Base-by-base conservation (phyloP, 2,888 invertebrate species). In the Spialia ferax region DNA sequence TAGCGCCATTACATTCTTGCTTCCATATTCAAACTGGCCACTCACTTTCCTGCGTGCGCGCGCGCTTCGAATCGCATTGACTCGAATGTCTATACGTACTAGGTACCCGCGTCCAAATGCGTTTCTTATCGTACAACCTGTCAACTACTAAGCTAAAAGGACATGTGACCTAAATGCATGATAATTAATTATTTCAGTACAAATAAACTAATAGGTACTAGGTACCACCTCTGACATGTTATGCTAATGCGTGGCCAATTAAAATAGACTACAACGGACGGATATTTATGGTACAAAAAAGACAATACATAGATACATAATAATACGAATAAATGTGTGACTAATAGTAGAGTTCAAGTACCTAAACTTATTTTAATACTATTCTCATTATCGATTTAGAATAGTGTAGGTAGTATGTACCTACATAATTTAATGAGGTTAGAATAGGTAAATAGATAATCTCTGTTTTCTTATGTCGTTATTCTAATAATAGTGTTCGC, bases 31-130 rank as follows among this genome's bases (percentile, higher is more conserved):
- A 84, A 83, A 79, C 79, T 75, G 79, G 78, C 87, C 86, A 87
- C 85, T 91, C 87, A 87, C 89, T 90, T 88, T 89, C 87, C 82
- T 85, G 80, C 83, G 86, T 76, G 77, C 78, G 82, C 87, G 84
- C 81, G 80, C 79, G 74, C 83, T 80, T 84, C 85, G n/a, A n/a
- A n/a, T n/a, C 74, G 79, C 84, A 85, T 84, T 81, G 82, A 84
- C 82, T 86, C 86, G 82, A 86, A 87, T 86, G 85, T 76, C 76
- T 74, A 64, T 71, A n/a, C n/a, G n/a, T n/a, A n/a, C n/a, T n/a
- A n/a, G n/a, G n/a, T n/a, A 76, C 75, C 74, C 75, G 73, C 70
- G 64, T 61, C 54, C 68, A 60, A 56, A 71, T 65, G 54, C 35
- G 62, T 72, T 62, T 66, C 64, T 66, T 70, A 70, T 72, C 70